Evolutionary conservation across 2,113 vertebrate species (phyloP), one percentile per base, ranked within the genome.

Genomic region (Epinephelus fuscoguttatus): DNA sequence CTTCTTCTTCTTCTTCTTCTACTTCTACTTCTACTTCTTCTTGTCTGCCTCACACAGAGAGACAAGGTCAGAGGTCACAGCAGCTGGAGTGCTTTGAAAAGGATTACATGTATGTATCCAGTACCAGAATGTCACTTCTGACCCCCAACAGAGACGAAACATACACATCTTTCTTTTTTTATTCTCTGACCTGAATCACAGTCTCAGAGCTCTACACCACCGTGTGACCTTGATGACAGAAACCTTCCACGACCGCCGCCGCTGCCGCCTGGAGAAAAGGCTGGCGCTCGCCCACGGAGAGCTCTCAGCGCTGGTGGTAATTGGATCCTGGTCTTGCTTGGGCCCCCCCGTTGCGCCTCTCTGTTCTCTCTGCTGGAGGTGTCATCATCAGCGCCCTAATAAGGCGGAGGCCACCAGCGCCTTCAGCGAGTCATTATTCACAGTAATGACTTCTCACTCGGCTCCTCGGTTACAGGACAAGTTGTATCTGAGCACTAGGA

Each of bases 341-440:
- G 15, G 11, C 40, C 67, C 62, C 70, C 70, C 70, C 66, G 13
- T 15, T 5, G 42, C 68, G 50, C 12, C 50, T 53, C 73, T 37
- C 59, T 64, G 70, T 76, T 77, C 81, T 84, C 86, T 59, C 84
- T n/a, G 86, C 86, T 82, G 75, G 78, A 84, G 69, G 89, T 76
- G 81, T 88, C 89, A 88, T 88, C 84, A 79, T 61, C 83, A 59
- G 77, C 50, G 55, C 85, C 78, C 80, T 85, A 81, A 88, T 88
- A 85, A 84, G 88, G 82, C 80, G 17, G 78, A 83, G 86, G 78
- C 86, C 69, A 59, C 59, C 5, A 70, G 56, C 68, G 84, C 89
- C 86, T 88, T 52, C 74, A 82, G 89, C 81, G 15, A 82, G 67
- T 84, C 89, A 86, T 90, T 84, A 86, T 82, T 90, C 89, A 87